A percentile compares a stretch with the other conserved stretches of the same genome.
Evolutionary conservation across 2,888 invertebrate genomes (phyloP).

Genomic region (Scotopteryx bipunctaria): DNA sequence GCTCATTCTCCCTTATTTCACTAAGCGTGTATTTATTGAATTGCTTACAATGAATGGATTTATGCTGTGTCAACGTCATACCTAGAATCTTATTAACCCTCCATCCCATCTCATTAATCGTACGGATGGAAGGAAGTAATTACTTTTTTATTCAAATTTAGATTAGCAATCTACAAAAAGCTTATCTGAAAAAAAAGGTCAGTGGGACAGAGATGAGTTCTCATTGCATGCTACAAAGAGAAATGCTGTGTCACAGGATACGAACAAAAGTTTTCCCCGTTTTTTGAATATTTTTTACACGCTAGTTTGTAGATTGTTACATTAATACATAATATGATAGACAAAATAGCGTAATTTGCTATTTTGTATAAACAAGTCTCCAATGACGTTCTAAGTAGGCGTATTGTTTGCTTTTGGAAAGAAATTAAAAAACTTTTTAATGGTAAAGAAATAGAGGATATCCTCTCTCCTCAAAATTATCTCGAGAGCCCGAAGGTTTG

Average conservation of each 20-base stretch:
- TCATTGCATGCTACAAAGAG: conserved; percentile 12
- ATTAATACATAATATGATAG: too few species aligned
- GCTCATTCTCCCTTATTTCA: too few species aligned
- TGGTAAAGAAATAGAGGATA: too few species aligned
- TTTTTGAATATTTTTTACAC: background rate
- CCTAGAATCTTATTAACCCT: conserved; percentile 18
- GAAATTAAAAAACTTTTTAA: too few species aligned
- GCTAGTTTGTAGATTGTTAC: too few species aligned
- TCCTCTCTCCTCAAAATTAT: too few species aligned
- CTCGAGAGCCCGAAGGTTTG: too few species aligned
- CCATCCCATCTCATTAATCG: conserved; percentile 4
- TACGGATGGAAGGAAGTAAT: conserved; percentile 22
- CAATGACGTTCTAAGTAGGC: too few species aligned
- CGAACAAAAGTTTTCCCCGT: background rate
- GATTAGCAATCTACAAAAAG: conserved; percentile 30
- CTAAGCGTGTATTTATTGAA: too few species aligned
- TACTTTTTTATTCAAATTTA: conserved; percentile 30
- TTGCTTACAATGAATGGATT: background rate
- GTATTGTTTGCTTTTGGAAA: too few species aligned
- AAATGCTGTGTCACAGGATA: conserved; percentile 5
- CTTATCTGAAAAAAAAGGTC: conserved; percentile 28
- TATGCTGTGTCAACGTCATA: background rate
- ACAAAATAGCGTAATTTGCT: too few species aligned
- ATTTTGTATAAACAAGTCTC: too few species aligned
- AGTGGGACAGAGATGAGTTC: conserved; percentile 24